phyloP scores from a whole-genome alignment of 2,888 invertebrate species.

The Cotesia congregata region DNA sequence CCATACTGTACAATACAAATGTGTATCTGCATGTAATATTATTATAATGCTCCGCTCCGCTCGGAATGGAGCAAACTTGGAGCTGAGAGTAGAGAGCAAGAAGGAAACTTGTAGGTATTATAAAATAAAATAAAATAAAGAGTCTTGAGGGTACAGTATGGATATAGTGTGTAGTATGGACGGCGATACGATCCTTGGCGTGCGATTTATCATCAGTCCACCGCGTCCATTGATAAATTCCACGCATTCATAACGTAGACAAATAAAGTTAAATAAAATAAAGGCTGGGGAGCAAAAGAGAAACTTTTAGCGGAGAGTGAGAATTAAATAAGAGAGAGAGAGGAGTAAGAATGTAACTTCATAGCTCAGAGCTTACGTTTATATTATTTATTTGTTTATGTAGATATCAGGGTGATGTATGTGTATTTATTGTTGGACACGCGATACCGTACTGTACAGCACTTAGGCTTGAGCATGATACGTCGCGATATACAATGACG shows the following conservation, averaged over 20 bases:
- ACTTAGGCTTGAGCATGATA: slow-evolving; percentile 52
- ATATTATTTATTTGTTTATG: slow-evolving; percentile 25
- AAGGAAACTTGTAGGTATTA: neutral
- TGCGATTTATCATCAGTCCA: slow-evolving; percentile 66
- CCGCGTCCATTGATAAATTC: slow-evolving; percentile 68
- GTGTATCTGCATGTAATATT: too few relatives aligned
- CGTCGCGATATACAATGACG: slow-evolving; percentile 47
- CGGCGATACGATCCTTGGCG: slow-evolving; percentile 49
- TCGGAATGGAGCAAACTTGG: too few relatives aligned
- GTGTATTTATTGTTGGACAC: slow-evolving; percentile 49
- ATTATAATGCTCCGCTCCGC: too few relatives aligned
- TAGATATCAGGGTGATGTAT: slow-evolving; percentile 13
- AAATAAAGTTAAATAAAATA: too few relatives aligned
- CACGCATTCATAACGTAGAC: slow-evolving; percentile 64
- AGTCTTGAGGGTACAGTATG: slow-evolving; percentile 5
- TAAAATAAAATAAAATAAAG: neutral
- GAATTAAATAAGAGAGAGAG: neutral
- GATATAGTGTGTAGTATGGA: neutral
- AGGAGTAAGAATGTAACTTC: slow-evolving; percentile 14
- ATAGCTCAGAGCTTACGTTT: slow-evolving; percentile 2
- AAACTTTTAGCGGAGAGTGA: slow-evolving; percentile 8
- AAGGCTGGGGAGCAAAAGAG: slow-evolving; percentile 6
- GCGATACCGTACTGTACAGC: slow-evolving; percentile 54
- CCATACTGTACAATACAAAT: too few relatives aligned
- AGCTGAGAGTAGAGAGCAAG: too few relatives aligned